Evolutionary conservation across 1,140 invertebrate species (phyloP), one percentile per base, ranked within the genome.

Genomic region (Atta colombica): DNA sequence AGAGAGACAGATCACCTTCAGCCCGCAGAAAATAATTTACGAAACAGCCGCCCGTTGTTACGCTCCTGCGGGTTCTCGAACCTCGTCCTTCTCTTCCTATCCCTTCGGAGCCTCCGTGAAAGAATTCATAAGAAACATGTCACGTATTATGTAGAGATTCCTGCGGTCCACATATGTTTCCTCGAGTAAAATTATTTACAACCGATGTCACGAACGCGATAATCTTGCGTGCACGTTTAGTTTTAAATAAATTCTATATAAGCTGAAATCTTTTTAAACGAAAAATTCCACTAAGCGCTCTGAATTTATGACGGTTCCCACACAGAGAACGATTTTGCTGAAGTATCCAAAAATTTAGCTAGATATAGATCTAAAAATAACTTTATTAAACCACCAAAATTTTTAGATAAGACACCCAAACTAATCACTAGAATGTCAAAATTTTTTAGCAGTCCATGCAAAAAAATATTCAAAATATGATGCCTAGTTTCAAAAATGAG

Each of bases 21-120:
- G 25, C 72, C 85, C 72, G 88, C 88, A 90, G 89, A 89, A 90
- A 89, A 90, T 87, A 89, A 90, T 90, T 89, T 82, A 87, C 85
- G 53, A 87, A 78, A 89, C 28, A 68, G 53, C 58, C 78, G 68
- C 12, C 51, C 25, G 69, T 77, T 81, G 88, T 86, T 89, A 86
- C 87, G 82, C 55, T 86, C 82, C 88, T 89, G 77, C 82, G 69
- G 51, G 71, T 72, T 85, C 77, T 55, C 53, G 4, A 77, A 66
- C n/a, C 71, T 39, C 35, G 31, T 75, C n/a, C 39, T 21, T 18
- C 16, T n/a, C 81, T 4, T 31, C 10, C 31, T 60, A 12, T 39
- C 18, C 18, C 14, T 2, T 16, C 80, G 31, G 1, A 7, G n/a
- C 49, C 51, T 45, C 39, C 55, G 55, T 61, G 45, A 77, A 87